Conservation (phyloP, 2,888 invertebrate species). For the Fragum fragum region DNA sequence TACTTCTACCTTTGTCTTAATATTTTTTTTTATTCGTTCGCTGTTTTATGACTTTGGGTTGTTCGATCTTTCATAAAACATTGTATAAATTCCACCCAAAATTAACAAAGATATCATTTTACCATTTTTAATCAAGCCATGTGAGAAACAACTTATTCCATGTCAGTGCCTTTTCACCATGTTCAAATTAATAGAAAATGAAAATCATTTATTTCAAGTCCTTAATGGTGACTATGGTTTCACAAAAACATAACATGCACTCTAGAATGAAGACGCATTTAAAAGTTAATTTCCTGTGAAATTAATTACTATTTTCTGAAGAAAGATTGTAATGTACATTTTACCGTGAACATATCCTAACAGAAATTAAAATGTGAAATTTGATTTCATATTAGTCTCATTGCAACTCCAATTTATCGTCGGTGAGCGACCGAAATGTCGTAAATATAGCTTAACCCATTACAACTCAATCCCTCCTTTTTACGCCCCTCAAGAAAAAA, state of each 20-base stretch:
- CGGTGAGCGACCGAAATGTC: too few species aligned
- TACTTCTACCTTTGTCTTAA: too few species aligned
- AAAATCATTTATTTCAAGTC: neutral
- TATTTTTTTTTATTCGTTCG: too few species aligned
- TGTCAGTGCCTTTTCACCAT: neutral
- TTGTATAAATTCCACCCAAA: too few species aligned
- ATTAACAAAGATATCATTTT: too few species aligned
- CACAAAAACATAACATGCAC: slow-evolving; percentile 14
- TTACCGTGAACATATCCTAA: neutral
- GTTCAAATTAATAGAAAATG: neutral
- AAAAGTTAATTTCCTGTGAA: slow-evolving; percentile 31
- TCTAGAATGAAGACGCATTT: neutral
- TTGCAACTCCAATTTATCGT: too few species aligned
- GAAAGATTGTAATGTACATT: slow-evolving; percentile 2
- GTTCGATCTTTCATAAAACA: too few species aligned
- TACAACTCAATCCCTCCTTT: too few species aligned
- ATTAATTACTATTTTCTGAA: slow-evolving; percentile 31
- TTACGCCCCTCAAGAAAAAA: too few species aligned
- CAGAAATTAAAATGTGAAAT: slow-evolving; percentile 30
- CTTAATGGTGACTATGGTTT: slow-evolving; percentile 7
- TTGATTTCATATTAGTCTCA: slow-evolving; percentile 10
- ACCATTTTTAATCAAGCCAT: neutral
- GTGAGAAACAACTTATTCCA: neutral
- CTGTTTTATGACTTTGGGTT: too few species aligned
- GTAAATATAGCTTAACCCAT: too few species aligned